A percentile compares a stretch with the other conserved stretches of the same genome.
Conservation (phyloP, 2,888 invertebrate genomes). For the Bhutanitis thaidina region DNA sequence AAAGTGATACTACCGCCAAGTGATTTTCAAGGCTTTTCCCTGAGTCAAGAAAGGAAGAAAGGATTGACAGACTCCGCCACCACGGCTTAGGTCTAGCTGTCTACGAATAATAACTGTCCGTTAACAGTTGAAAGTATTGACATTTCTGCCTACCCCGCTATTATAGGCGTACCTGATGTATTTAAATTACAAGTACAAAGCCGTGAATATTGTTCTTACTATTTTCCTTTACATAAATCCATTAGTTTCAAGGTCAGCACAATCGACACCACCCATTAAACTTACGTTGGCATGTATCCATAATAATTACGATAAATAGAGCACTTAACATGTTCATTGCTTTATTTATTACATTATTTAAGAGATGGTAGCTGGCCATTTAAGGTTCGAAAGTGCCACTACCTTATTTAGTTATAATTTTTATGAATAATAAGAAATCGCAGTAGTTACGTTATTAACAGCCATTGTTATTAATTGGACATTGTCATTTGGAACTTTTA, state of each 20-base stretch:
- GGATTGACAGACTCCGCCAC: too few species aligned
- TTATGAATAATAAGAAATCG: background rate
- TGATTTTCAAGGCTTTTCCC: too few species aligned
- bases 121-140: too few species aligned
- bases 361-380: background rate
- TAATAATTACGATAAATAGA: background rate
- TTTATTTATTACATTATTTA: slow-evolving; percentile 3
- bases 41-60: too few species aligned
- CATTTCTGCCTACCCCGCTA: too few species aligned
- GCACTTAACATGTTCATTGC: slow-evolving; percentile 9
- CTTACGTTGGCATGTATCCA: background rate
- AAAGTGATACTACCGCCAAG: too few species aligned
- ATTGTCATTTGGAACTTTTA: background rate
- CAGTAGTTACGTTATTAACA: background rate
- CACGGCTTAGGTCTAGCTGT: too few species aligned
- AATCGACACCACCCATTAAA: background rate
- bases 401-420: slow-evolving; percentile 2
- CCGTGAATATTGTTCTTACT: background rate
- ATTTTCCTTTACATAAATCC: background rate
- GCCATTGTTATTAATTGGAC: background rate
- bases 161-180: too few species aligned
- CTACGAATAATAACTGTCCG: too few species aligned
- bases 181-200: too few species aligned
- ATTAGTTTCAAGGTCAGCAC: background rate
- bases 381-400: background rate